A percentile compares a stretch with the other conserved stretches of the same genome.
phyloP scores from a whole-genome alignment of 2,888 invertebrate species.

The Pogonocherus hispidulus region DNA sequence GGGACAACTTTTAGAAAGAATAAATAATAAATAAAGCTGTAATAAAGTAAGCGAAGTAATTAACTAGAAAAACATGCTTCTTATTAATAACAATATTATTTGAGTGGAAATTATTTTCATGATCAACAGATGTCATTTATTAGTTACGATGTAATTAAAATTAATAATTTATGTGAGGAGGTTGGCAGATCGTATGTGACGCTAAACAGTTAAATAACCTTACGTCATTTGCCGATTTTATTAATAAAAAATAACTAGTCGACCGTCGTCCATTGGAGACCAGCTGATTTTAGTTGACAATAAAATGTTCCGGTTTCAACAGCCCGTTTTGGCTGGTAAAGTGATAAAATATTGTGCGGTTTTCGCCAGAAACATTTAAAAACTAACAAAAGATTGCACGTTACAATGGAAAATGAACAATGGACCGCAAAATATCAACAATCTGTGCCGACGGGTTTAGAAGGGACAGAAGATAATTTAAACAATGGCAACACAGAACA shows the following conservation, averaged over 20 bases:
- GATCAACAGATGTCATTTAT: background rate
- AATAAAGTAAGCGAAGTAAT: too few species aligned
- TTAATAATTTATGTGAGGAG: conserved; percentile 8
- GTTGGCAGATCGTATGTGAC: conserved; percentile 32
- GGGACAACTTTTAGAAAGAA: too few species aligned
- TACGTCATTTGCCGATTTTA: conserved; percentile 40
- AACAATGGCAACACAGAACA: conserved; percentile 62
- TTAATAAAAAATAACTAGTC: conserved; percentile 31
- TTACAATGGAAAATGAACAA: conserved; percentile 64
- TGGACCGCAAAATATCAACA: conserved; percentile 64
- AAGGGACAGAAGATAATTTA: conserved; percentile 61
- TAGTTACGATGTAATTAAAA: background rate
- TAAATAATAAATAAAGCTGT: too few species aligned
- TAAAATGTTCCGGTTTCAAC: conserved; percentile 66
- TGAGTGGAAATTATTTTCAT: background rate
- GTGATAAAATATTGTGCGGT: conserved; percentile 58
- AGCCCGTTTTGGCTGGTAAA: conserved; percentile 59
- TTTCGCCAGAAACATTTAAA: conserved; percentile 54
- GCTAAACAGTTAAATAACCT: conserved; percentile 37
- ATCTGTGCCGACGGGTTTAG: conserved; percentile 61
- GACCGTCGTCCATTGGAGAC: conserved; percentile 65
- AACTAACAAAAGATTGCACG: conserved; percentile 45
- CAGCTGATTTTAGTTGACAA: conserved; percentile 68
- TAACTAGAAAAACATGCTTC: too few species aligned
- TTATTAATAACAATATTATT: background rate